These are phyloP conservation scores for Calephelis perditalis DNA, from an alignment of 2,888 invertebrate genomes.

Conservation along the genomic window DNA sequence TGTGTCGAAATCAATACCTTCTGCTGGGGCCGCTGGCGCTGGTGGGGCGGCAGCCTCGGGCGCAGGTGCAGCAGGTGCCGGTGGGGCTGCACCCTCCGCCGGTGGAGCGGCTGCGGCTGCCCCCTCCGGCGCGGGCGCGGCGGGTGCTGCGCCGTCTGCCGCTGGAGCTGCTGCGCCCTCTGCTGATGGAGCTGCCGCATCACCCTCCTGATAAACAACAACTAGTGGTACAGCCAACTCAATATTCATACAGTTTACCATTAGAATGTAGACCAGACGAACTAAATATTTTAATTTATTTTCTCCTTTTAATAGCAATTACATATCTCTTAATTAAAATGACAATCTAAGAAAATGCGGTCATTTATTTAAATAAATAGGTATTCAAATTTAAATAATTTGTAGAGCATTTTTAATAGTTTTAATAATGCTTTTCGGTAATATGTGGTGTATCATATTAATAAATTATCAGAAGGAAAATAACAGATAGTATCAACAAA, in stretches of 20 bases:
- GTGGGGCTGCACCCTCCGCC: neutral
- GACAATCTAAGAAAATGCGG: too few species aligned
- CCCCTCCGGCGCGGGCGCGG: slow-evolving; percentile 38
- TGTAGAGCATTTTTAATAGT: too few species aligned
- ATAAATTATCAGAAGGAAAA: too few species aligned
- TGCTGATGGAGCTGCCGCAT: slow-evolving; percentile 39
- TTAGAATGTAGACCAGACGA: too few species aligned
- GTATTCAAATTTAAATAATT: too few species aligned
- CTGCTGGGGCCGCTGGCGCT: slow-evolving; percentile 3
- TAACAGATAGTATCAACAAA: too few species aligned
- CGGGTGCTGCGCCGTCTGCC: slow-evolving; percentile 39
- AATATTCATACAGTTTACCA: slow-evolving; percentile 21
- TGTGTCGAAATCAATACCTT: neutral
- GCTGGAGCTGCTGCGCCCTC: slow-evolving; percentile 41
- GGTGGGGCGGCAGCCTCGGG: slow-evolving; percentile 11
- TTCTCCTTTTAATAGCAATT: too few species aligned
- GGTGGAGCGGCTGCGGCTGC: neutral
- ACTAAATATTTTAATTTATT: too few species aligned
- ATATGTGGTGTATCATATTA: too few species aligned
- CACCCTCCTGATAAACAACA: slow-evolving; percentile 35
- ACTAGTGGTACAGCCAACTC: neutral
- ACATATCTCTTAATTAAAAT: too few species aligned
- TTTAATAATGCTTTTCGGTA: too few species aligned
- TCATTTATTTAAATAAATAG: too few species aligned
- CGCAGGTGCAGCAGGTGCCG: slow-evolving; percentile 10